Evolutionary conservation across 2,113 vertebrate species (phyloP), one percentile per base, ranked within the genome.

Genomic region (Alligator sinensis): DNA sequence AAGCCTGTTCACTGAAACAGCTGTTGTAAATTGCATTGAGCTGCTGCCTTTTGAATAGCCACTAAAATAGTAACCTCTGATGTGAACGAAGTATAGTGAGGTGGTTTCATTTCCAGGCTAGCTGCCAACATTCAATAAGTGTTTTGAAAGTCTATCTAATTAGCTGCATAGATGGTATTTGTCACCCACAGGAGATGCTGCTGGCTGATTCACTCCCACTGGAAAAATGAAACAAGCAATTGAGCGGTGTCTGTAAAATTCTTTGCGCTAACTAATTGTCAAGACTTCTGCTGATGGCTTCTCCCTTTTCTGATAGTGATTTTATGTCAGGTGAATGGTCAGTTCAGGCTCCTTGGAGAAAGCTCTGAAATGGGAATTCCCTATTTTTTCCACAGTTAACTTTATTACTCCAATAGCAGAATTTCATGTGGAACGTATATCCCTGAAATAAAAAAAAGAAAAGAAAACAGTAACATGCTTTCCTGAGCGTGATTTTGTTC

Each of bases 101-200:
- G 47, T 16, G 25, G 21, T 16, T 86, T 86, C n/a, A 14, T 18
- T 88, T 93, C 61, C 21, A 76, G 80, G 57, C 28, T 1, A 0
- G 18, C 28, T 77, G 47, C 27, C 77, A 60, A 2, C 2, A 3
- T 61, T 72, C 63, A 1, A 0, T n/a, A 76, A 62, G 11, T 27
- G 22, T 21, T 63, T 59, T 55, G 64, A 61, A 34, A 38, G 22
- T 21, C 77, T 74, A 8, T 74, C 21, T 61, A 38, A 38, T 61
- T 61, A 61, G 58, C 22, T 79, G 21, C 22, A 15, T 57, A 34
- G n/a, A 57, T 21, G 6, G 54, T 86, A 30, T 57, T 77, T 30
- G 61, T 66, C 24, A 63, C 60, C 61, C 38, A 11, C 61, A 57
- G 61, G 47, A 25, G n/a, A 25, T 30, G 11, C 68, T 77, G 84